These are phyloP conservation scores for Craniophora ligustri DNA, from an alignment of 2,888 invertebrate species.

Conservation along the genomic window DNA sequence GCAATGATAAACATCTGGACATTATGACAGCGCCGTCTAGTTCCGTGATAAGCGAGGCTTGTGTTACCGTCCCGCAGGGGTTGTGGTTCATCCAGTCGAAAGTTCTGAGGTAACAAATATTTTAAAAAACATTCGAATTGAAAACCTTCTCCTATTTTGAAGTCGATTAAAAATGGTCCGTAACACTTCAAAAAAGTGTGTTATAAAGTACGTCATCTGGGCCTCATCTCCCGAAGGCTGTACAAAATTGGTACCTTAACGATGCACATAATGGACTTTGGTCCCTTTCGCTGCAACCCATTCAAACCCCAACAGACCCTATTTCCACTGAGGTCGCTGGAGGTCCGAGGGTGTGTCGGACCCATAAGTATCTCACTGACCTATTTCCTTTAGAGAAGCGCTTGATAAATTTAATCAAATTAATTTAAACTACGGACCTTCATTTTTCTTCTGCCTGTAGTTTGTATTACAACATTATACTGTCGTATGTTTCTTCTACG, in stretches of 20 bases:
- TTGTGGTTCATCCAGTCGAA: too few relatives aligned
- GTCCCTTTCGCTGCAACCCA: slow-evolving; percentile 17
- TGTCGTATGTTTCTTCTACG: too few relatives aligned
- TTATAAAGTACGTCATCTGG: slow-evolving; percentile 1
- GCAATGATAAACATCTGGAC: too few relatives aligned
- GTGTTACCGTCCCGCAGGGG: too few relatives aligned
- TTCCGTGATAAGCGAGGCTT: too few relatives aligned
- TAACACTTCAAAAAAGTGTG: not conserved
- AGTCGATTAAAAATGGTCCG: not conserved
- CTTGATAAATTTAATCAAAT: slow-evolving; percentile 30
- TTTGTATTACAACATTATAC: too few relatives aligned
- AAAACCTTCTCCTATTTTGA: too few relatives aligned
- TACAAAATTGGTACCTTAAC: slow-evolving; percentile 12
- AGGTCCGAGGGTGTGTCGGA: slow-evolving; percentile 8
- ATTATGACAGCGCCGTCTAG: too few relatives aligned
- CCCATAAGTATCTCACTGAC: slow-evolving; percentile 24
- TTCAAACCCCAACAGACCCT: slow-evolving; percentile 5
- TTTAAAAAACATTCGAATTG: too few relatives aligned
- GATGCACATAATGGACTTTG: slow-evolving; percentile 1
- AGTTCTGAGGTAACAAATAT: too few relatives aligned
- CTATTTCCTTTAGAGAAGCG: slow-evolving; percentile 29
- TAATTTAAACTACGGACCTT: slow-evolving; percentile 15
- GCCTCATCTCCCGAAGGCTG: slow-evolving; percentile 2
- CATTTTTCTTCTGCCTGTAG: slow-evolving; percentile 25
- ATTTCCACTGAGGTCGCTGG: slow-evolving; percentile 21